Evolutionary conservation across 2,113 vertebrate species (phyloP).

Genomic region (Oncorhynchus mykiss): DNA sequence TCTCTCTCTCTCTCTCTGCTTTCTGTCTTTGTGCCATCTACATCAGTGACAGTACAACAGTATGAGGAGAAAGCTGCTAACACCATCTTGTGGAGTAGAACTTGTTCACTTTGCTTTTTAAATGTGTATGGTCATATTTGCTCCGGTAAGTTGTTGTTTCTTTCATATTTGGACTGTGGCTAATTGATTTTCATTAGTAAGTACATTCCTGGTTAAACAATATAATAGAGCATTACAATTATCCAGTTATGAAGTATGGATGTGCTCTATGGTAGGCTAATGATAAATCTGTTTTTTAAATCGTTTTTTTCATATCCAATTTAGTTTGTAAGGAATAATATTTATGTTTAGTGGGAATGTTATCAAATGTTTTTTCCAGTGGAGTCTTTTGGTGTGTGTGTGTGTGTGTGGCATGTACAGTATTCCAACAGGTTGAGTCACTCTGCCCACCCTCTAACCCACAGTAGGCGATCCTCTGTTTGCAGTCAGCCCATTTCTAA

Average conservation of each 20-base stretch:
- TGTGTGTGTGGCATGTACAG: not conserved
- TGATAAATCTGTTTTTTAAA: not conserved
- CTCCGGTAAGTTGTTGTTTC: slow-evolving; percentile 64
- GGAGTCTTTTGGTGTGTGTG: not conserved
- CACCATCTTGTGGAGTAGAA: slow-evolving; percentile 28
- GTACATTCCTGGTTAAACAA: no score
- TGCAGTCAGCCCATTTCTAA: slow-evolving; percentile 60
- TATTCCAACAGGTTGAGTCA: slow-evolving; percentile 17
- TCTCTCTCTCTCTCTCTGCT: not conserved
- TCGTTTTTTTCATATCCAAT: not conserved
- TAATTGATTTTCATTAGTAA: no score
- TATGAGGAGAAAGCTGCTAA: slow-evolving; percentile 40
- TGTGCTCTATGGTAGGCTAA: not conserved
- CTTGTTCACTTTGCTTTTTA: slow-evolving; percentile 58
- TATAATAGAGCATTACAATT: no score
- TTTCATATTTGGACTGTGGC: not conserved
- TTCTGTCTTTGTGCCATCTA: slow-evolving; percentile 25
- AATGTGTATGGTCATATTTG: slow-evolving; percentile 79
- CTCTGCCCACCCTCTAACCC: slow-evolving; percentile 52
- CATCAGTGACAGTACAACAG: slow-evolving; percentile 35
- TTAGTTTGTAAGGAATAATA: not conserved
- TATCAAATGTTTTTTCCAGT: not conserved
- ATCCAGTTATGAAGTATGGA: no score
- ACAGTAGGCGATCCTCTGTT: slow-evolving; percentile 54
- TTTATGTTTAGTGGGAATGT: not conserved